phyloP scores from a whole-genome alignment of 2,797 vertebrate genomes.

The Aeoliscus strigatus region DNA sequence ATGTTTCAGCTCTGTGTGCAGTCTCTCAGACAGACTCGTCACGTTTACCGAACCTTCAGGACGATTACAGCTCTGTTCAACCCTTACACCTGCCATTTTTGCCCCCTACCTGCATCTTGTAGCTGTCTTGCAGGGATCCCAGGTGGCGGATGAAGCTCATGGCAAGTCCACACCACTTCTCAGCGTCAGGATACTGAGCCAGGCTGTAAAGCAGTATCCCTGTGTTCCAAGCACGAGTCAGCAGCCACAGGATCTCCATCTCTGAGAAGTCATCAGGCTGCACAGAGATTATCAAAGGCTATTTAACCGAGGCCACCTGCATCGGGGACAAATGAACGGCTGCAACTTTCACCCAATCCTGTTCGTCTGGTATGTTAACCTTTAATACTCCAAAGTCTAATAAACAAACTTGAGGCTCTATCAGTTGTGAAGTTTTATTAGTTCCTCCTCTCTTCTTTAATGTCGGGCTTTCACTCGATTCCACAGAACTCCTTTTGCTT shows the following conservation, averaged over 20 bases:
- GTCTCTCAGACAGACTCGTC: constrained; percentile 3
- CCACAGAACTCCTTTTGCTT: constrained; percentile 55
- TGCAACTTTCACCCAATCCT: constrained; percentile 34
- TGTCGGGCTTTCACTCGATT: constrained; percentile 59
- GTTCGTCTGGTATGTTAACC: constrained; percentile 35
- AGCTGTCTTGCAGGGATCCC: constrained; percentile 82
- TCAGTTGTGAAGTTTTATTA: constrained; percentile 37
- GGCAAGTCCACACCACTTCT: constrained; percentile 85
- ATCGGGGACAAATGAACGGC: constrained; percentile 10
- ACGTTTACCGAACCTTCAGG: constrained; percentile 6
- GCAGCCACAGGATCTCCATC: constrained; percentile 85
- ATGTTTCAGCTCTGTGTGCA: not conserved
- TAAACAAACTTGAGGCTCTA: constrained; percentile 23
- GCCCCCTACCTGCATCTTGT: constrained; percentile 80
- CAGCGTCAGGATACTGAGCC: constrained; percentile 78
- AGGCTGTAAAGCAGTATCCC: constrained; percentile 81
- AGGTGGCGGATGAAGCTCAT: constrained; percentile 84
- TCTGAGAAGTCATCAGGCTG: constrained; percentile 82
- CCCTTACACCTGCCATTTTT: not conserved
- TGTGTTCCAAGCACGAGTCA: constrained; percentile 89
- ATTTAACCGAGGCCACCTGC: constrained; percentile 40
- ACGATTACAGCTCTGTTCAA: constrained; percentile 8
- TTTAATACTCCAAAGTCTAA: constrained; percentile 18
- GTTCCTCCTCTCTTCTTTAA: constrained; percentile 45
- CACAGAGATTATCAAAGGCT: constrained; percentile 35